Conservation (phyloP, 1,140 invertebrate genomes). For the Ostrea edulis region DNA sequence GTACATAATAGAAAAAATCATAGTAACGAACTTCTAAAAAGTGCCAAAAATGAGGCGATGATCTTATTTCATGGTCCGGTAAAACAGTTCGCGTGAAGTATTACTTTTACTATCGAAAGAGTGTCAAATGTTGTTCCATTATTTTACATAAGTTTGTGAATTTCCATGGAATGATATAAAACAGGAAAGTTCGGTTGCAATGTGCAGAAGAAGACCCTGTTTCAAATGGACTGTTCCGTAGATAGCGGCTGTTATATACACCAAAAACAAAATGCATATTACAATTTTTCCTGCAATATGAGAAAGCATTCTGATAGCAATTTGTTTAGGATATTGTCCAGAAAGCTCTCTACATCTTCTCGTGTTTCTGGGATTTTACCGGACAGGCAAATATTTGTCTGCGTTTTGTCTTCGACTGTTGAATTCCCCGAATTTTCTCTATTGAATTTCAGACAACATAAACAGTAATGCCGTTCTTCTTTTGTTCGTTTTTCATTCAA, state of each 20-base stretch:
- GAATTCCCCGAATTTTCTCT: conserved; percentile 54
- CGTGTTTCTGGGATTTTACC: conserved; percentile 51
- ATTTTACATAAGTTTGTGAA: no score
- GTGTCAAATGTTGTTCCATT: no score
- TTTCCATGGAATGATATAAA: no score
- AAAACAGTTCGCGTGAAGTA: no score
- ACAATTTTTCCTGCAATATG: conserved; percentile 82
- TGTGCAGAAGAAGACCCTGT: conserved; percentile 89
- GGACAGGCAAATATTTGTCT: conserved; percentile 52
- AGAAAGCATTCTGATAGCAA: conserved; percentile 52
- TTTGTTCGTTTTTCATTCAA: conserved; percentile 92
- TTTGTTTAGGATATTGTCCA: conserved; percentile 55
- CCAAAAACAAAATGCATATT: conserved; percentile 88
- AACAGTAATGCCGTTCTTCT: conserved; percentile 90
- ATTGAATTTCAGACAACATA: conserved; percentile 79
- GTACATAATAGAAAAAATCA: no score
- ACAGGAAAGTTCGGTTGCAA: no score
- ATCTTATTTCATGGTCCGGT: no score
- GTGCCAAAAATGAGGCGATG: no score
- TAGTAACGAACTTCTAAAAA: no score
- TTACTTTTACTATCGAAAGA: no score
- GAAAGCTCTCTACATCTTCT: conserved; percentile 57
- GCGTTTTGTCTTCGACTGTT: conserved; percentile 46
- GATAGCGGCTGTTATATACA: conserved; percentile 91
- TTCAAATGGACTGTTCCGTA: conserved; percentile 90